Conservation (phyloP, 2,113 vertebrate genomes). For the Thamnophis sirtalis region DNA sequence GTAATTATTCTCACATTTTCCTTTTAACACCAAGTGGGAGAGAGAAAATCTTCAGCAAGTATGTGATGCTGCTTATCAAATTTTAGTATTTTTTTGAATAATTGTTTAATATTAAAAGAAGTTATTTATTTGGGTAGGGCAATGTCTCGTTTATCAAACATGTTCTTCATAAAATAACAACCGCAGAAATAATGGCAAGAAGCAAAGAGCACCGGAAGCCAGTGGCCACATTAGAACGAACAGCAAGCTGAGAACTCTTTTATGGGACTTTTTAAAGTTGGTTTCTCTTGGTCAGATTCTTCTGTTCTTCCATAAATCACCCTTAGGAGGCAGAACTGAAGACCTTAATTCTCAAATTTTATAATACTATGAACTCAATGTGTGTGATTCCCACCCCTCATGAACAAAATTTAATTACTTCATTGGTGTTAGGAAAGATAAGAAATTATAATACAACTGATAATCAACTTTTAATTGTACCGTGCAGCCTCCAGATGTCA, state of each 20-base stretch:
- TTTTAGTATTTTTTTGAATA: constrained; percentile 70
- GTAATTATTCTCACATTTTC: constrained; percentile 64
- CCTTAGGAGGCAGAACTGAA: constrained; percentile 14
- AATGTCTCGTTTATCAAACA: constrained; percentile 51
- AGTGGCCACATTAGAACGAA: neutral
- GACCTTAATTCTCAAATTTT: neutral
- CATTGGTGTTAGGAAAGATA: neutral
- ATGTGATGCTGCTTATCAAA: constrained; percentile 67
- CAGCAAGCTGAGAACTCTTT: neutral
- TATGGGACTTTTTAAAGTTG: neutral
- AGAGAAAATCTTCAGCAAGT: constrained; percentile 65
- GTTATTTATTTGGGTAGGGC: constrained; percentile 63
- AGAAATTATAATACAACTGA: neutral
- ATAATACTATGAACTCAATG: neutral
- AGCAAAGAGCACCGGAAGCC: neutral
- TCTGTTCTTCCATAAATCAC: constrained; percentile 12
- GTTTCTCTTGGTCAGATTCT: constrained; percentile 9
- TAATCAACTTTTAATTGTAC: neutral
- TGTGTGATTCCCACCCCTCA: neutral
- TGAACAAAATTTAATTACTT: neutral
- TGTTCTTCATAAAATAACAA: constrained; percentile 27
- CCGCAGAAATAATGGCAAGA: neutral
- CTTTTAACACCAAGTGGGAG: constrained; percentile 63
- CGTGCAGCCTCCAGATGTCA: neutral
- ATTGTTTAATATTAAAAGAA: constrained; percentile 65